Base-by-base conservation (phyloP, 2,797 vertebrate genomes). In the Rhabdophis nuchalis region DNA sequence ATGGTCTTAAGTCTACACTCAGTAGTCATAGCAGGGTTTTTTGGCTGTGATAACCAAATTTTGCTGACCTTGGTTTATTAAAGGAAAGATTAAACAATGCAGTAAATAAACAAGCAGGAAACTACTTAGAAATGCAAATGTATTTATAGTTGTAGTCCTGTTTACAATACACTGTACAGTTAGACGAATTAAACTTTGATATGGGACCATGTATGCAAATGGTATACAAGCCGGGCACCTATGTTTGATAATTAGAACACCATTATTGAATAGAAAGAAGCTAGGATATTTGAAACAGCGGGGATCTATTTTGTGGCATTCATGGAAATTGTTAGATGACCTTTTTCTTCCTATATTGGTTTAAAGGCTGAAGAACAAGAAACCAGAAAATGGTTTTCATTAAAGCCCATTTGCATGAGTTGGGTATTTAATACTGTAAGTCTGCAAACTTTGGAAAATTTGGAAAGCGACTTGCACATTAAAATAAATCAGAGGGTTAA, bases 401-500 rank as follows among this genome's bases (percentile, higher is more conserved):
- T 91, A 86, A 89, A 93, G 57, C 53, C 88, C 32, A 89, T 72
- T 89, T 91, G 46, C 16, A 77, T 86, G 90, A 87, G 89, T 89
- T 82, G 86, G 82, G 52, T 89, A 86, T 93, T 93, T 93, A 93
- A 89, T 91, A 58, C 53, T 86, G 54, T 46, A 89, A 72, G 82
- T 91, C 8, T 56, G 86, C 60, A 89, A 57, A 56, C 88, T 91
- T 91, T 60, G n/a, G 82, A 46, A 89, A 93, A 89, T 86, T 87
- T 91, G 82, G 90, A 82, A 87, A 91, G 54, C 9, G 16, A 56
- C 53, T 77, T 72, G 23, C 82, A 87, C 54, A 91, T 89, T 89
- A 91, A 89, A 93, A 93, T 93, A 91, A 93, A 93, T 91, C 92
- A 91, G 88, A 32, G 85, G 90, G 52, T 93, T 89, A 93, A 91